Conservation (phyloP, 2,113 vertebrate genomes). For the Chelonoidis abingdonii region DNA sequence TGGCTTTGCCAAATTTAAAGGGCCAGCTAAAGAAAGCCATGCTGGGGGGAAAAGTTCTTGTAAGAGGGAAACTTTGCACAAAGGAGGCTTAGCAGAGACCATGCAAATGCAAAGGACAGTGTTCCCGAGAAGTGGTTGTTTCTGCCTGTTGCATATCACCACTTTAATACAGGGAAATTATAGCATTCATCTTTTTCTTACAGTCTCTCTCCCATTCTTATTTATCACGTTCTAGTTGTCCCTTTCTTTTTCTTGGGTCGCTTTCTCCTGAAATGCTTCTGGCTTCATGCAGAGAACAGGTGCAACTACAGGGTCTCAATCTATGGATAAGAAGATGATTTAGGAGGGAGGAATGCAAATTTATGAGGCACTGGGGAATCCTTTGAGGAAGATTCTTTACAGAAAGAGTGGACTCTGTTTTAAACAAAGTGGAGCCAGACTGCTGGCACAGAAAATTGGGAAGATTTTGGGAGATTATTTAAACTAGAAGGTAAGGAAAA, state of each 20-base stretch:
- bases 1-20: background rate
- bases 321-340: background rate
- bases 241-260: background rate
- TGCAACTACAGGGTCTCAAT: background rate
- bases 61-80: background rate
- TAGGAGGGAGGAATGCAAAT: background rate
- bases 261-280: background rate
- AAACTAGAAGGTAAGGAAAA: background rate
- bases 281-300: background rate
- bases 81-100: background rate
- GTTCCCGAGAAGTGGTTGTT: background rate
- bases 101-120: background rate
- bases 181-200: background rate
- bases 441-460: background rate
- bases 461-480: background rate
- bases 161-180: background rate
- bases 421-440: background rate
- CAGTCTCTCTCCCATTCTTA: background rate
- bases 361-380: background rate
- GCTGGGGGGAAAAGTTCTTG: accelerated
- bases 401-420: background rate
- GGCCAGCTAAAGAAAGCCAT: background rate
- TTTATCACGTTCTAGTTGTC: background rate
- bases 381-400: background rate
- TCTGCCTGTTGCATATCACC: background rate